Evolutionary conservation across 2,888 invertebrate genomes (phyloP).

Genomic region (Melipona beecheii): DNA sequence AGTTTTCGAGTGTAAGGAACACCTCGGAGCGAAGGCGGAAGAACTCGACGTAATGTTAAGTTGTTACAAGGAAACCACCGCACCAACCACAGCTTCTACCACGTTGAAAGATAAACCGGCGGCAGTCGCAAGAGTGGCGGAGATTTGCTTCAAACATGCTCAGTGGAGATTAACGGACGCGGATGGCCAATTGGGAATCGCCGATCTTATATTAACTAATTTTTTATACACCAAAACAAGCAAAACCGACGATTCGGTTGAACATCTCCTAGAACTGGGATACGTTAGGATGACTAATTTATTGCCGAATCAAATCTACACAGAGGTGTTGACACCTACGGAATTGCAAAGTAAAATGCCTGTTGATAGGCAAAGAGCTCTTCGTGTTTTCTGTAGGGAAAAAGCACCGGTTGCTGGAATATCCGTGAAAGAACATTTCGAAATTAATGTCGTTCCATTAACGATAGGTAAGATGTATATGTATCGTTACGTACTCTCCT

Average conservation of each 20-base stretch:
- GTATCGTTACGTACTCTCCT: background rate
- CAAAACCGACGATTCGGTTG: slow-evolving; percentile 98
- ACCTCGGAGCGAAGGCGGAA: slow-evolving; percentile 94
- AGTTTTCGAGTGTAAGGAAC: slow-evolving; percentile 95
- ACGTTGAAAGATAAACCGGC: slow-evolving; percentile 89
- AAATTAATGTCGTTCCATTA: slow-evolving; percentile 98
- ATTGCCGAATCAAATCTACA: slow-evolving; percentile 96
- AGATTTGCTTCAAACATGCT: slow-evolving; percentile 99
- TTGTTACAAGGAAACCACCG: slow-evolving; percentile 93
- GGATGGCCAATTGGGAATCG: slow-evolving; percentile 98
- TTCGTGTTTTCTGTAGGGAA: slow-evolving; percentile 97
- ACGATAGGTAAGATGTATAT: slow-evolving; percentile 88
- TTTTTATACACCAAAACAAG: slow-evolving; percentile 99
- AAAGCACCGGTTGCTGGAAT: slow-evolving; percentile 99
- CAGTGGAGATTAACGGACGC: slow-evolving; percentile 99
- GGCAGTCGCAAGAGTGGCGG: slow-evolving; percentile 92
- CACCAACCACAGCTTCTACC: slow-evolving; percentile 85
- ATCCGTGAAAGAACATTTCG: slow-evolving; percentile 99
- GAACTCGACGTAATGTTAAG: slow-evolving; percentile 98
- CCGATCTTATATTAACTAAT: slow-evolving; percentile 97
- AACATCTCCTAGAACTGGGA: slow-evolving; percentile 97
- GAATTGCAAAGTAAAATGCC: slow-evolving; percentile 94
- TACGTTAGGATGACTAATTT: slow-evolving; percentile 98
- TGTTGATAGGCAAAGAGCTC: slow-evolving; percentile 93
- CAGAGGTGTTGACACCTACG: slow-evolving; percentile 93